Base-by-base conservation (phyloP, 2,888 invertebrate genomes). In the Balanococcus diminutus region DNA sequence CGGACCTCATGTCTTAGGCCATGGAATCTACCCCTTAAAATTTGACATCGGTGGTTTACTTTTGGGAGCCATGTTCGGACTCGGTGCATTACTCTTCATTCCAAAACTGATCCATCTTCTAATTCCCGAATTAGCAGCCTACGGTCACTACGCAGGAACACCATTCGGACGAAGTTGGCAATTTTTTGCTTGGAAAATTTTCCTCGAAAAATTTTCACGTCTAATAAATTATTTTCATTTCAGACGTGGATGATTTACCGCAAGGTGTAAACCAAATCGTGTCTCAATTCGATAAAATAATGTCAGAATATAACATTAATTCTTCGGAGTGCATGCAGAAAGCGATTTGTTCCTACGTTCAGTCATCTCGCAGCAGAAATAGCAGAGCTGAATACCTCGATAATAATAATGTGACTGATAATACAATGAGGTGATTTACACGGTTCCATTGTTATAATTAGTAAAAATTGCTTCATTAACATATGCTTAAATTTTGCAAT, bases 21-120 rank as follows among this genome's bases (percentile, higher is more conserved):
- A 81, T 19, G 67, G 81, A 56, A 32, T 81, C 16, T 82, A 86
- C 1, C 95, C 95, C 0, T 91, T 95, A 87, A 96, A 95, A 90
- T 93, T 96, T 84, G 96, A 96, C 89, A 91, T 96, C 0, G 96
- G 96, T 6, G 96, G 96, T 0, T 93, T 96, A 9, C 92, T 96
- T 8, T 90, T 96, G 31, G 96, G 96, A 0, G 95, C 95, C 1
- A 92, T 96, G 1, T 91, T 96, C 79, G 96, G 96, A 0, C 93
- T 96, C 82, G 96, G 96, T 16, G 95, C 95, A 0, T 93, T 96
- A 86, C 91, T 96, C 22, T 92, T 96, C 2, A 91, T 96, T 81
- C 96, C 96, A 0, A 96, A 96, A 90, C 90, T 96, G 61, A 92
- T 96, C 2, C 92, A 94, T 87, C 92, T 94, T 0, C 92, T 96